Evolutionary conservation across 2,113 vertebrate genomes (phyloP).

Genomic region (Reinhardtius hippoglossoides): DNA sequence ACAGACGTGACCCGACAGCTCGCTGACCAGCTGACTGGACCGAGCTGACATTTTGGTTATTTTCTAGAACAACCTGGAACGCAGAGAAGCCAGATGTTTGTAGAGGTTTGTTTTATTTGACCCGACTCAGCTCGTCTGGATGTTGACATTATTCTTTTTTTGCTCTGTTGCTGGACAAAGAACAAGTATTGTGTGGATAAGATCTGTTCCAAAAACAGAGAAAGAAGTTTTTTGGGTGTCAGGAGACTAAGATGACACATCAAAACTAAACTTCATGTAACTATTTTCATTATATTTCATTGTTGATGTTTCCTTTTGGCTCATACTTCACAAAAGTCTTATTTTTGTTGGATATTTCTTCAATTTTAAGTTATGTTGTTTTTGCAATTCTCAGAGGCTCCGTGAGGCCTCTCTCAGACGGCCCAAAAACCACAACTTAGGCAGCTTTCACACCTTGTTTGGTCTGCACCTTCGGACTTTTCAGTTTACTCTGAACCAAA

Average conservation of each 20-base stretch:
- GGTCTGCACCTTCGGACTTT: too few relatives aligned
- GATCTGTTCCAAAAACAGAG: neutral
- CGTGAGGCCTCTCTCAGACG: neutral
- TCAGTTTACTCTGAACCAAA: too few relatives aligned
- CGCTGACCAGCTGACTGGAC: constrained; percentile 5
- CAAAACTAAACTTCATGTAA: neutral
- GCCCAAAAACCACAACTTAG: too few relatives aligned
- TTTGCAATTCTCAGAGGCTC: neutral
- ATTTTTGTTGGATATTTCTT: neutral
- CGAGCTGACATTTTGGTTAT: neutral
- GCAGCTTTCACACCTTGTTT: too few relatives aligned
- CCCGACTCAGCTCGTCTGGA: neutral
- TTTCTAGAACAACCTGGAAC: constrained; percentile 8
- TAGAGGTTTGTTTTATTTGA: neutral
- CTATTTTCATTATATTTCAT: neutral
- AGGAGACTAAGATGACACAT: neutral
- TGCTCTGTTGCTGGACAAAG: neutral
- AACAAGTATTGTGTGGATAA: constrained; percentile 3
- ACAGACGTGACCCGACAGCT: constrained; percentile 34
- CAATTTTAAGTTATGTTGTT: neutral
- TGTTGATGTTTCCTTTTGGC: neutral
- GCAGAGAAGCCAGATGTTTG: neutral
- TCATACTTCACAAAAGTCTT: neutral
- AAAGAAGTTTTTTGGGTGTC: neutral
- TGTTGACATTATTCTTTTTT: neutral